Percentiles rank a stretch among this genome's conserved stretches.
These are phyloP conservation scores for Arctia plantaginis DNA, from an alignment of 2,888 invertebrate species.

Conservation along the genomic window DNA sequence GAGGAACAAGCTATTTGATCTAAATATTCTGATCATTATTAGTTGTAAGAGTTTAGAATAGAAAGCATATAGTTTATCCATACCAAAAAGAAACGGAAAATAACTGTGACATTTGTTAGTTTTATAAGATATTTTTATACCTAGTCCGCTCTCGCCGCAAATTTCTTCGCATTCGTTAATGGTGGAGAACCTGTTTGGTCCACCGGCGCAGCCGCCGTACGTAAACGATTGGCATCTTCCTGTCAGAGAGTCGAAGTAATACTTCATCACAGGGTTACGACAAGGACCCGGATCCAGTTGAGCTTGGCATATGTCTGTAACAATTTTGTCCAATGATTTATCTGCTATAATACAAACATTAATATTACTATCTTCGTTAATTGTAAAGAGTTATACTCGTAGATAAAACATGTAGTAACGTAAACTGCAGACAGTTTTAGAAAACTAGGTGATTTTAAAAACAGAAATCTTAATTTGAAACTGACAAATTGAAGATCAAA, in stretches of 20 bases:
- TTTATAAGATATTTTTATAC: constrained; percentile 45
- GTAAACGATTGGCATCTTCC: constrained; percentile 89
- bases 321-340: neutral
- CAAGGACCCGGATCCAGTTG: constrained; percentile 91
- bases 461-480: no score
- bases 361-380: no score
- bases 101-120: neutral
- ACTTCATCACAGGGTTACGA: constrained; percentile 87
- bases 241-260: constrained; percentile 88
- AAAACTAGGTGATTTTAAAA: no score
- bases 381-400: no score
- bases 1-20: neutral
- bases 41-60: neutral
- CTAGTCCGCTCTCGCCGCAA: constrained; percentile 82
- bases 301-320: constrained; percentile 90
- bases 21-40: neutral
- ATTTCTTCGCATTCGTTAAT: constrained; percentile 91
- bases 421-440: no score
- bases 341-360: neutral
- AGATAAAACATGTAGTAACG: no score
- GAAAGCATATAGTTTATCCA: constrained; percentile 16
- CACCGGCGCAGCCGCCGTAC: constrained; percentile 94
- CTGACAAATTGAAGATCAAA: no score
- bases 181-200: constrained; percentile 93
- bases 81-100: neutral